Evolutionary conservation across 2,113 vertebrate genomes (phyloP).

Genomic region (Zosterops lateralis): DNA sequence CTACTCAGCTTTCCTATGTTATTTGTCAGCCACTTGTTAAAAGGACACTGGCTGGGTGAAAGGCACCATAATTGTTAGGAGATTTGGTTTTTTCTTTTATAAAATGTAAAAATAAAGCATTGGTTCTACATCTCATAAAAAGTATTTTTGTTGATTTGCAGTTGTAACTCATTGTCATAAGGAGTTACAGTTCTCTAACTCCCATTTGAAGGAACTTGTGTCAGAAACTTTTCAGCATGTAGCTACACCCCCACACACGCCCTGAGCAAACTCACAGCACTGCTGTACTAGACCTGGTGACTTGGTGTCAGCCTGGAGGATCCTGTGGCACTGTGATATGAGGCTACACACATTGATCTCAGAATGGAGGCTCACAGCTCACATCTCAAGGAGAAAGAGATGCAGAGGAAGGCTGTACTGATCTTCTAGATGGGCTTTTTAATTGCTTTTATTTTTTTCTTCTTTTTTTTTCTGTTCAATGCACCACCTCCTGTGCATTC

Average conservation of each 20-base stretch:
- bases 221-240: background rate
- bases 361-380: background rate
- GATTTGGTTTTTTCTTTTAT: background rate
- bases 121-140: background rate
- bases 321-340: background rate
- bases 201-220: background rate
- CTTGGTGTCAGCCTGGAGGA: background rate
- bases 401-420: background rate
- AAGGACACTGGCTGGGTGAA: background rate
- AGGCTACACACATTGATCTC: background rate
- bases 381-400: background rate
- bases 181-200: background rate
- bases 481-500: background rate
- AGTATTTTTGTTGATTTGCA: background rate
- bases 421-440: background rate
- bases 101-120: background rate
- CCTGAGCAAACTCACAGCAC: background rate
- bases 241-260: background rate
- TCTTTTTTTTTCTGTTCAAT: background rate
- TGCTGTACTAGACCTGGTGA: background rate
- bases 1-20: background rate
- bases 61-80: background rate
- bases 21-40: background rate
- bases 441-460: background rate
- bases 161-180: rapidly evolving